Evolutionary conservation across 2,888 invertebrate species (phyloP).

Genomic region (Perdita meconis): DNA sequence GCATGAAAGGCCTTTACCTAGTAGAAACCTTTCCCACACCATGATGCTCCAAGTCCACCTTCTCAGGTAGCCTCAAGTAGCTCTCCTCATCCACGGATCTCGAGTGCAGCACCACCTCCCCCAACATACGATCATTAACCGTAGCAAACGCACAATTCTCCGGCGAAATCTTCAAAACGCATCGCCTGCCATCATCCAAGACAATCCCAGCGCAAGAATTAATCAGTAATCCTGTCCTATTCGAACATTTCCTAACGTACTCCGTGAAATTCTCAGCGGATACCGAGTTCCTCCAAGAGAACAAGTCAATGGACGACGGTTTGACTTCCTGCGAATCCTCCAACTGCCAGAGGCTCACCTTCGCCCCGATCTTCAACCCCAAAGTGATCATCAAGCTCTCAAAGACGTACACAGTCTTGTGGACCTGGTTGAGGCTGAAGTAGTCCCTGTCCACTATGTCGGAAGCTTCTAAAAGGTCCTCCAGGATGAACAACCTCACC

Average conservation of each 20-base stretch:
- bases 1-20: conserved; percentile 35
- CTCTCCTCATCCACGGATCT: not conserved
- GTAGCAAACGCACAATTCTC: conserved; percentile 64
- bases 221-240: conserved; percentile 85
- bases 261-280: conserved; percentile 75
- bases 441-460: conserved; percentile 46
- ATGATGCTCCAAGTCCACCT: not conserved
- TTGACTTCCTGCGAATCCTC: conserved; percentile 83
- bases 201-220: conserved; percentile 85
- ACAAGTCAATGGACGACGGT: conserved; percentile 85
- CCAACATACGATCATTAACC: conserved; percentile 63
- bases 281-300: conserved; percentile 74
- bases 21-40: conserved; percentile 22
- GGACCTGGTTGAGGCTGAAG: conserved; percentile 45
- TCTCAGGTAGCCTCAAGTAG: conserved; percentile 4
- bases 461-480: conserved; percentile 72
- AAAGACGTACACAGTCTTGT: conserved; percentile 84
- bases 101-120: conserved; percentile 9
- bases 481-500: conserved; percentile 78
- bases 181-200: conserved; percentile 55
- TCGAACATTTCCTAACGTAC: conserved; percentile 83
- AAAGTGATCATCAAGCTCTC: conserved; percentile 86
- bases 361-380: conserved; percentile 86
- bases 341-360: conserved; percentile 85
- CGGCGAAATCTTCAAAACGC: conserved; percentile 70